phyloP scores from a whole-genome alignment of 2,797 vertebrate species.

The Lagodon rhomboides region DNA sequence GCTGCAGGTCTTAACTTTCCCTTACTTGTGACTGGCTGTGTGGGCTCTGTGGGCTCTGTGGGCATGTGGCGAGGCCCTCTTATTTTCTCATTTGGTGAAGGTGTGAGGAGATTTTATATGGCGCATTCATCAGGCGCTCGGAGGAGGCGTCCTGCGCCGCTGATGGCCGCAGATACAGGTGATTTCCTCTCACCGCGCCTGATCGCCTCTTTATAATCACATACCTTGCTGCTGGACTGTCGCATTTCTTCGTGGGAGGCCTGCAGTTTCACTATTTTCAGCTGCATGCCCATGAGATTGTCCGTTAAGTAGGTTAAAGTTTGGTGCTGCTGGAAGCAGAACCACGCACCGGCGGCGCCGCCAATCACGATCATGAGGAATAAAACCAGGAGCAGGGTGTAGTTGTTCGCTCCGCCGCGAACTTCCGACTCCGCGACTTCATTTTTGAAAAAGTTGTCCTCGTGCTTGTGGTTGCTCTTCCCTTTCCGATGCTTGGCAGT shows the following conservation, averaged over 20 bases:
- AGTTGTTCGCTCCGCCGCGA: conserved; percentile 48
- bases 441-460: conserved; percentile 80
- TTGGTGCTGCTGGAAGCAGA: conserved; percentile 84
- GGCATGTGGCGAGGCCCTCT: conserved; percentile 22
- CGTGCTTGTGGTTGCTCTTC: conserved; percentile 79
- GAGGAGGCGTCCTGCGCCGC: not conserved
- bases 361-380: conserved; percentile 71
- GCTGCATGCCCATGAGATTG: conserved; percentile 77
- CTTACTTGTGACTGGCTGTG: conserved; percentile 41
- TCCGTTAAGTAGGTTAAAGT: conserved; percentile 80
- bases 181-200: not conserved
- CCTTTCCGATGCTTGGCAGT: conserved; percentile 85
- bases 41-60: conserved; percentile 12
- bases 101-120: not conserved
- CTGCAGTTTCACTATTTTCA: conserved; percentile 82
- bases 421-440: conserved; percentile 69
- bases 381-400: conserved; percentile 62
- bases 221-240: conserved; percentile 80
- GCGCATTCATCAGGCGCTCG: not conserved
- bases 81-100: conserved; percentile 11
- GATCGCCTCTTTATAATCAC: not conserved
- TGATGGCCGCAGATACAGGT: conserved; percentile 6
- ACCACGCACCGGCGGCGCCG: conserved; percentile 71
- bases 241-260: conserved; percentile 79
- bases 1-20: conserved; percentile 51